Evolutionary conservation across 2,113 vertebrate genomes (phyloP).

Genomic region (Ahaetulla prasina): DNA sequence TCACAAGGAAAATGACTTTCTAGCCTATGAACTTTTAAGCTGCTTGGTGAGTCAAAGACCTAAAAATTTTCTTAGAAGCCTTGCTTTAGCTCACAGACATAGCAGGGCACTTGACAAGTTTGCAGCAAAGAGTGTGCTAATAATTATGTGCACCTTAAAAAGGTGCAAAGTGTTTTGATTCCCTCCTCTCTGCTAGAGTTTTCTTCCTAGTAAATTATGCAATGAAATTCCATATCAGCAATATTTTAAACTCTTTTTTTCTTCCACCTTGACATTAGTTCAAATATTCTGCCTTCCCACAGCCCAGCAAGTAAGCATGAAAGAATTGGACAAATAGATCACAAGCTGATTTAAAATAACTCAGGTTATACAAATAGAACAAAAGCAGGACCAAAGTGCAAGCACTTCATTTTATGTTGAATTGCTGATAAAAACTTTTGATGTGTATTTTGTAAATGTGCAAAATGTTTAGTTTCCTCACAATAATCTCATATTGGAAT

Average conservation of each 20-base stretch:
- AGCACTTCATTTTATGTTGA: not conserved
- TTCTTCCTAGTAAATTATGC: slow-evolving; percentile 27
- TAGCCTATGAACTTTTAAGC: slow-evolving; percentile 62
- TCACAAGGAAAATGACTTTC: slow-evolving; percentile 58
- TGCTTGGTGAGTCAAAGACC: slow-evolving; percentile 55
- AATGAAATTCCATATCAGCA: slow-evolving; percentile 21
- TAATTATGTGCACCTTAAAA: slow-evolving; percentile 34
- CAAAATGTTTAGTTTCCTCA: not conserved
- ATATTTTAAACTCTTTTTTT: slow-evolving; percentile 20
- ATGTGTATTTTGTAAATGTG: not conserved
- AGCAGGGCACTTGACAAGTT: slow-evolving; percentile 48
- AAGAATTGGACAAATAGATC: not conserved
- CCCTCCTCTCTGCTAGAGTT: slow-evolving; percentile 7
- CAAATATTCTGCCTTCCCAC: not conserved
- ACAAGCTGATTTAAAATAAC: not conserved
- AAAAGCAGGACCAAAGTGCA: not conserved
- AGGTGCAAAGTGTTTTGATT: not conserved
- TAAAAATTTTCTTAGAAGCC: slow-evolving; percentile 53
- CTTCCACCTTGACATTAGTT: not conserved
- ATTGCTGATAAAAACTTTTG: not conserved
- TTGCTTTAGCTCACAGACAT: slow-evolving; percentile 26
- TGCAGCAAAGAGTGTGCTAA: slow-evolving; percentile 38
- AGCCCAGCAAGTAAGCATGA: not conserved
- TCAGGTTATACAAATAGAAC: not conserved
- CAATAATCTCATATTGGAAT: not conserved